A percentile compares a stretch with the other conserved stretches of the same genome.
Evolutionary conservation across 2,797 vertebrate species (phyloP).

Genomic region (Champsocephalus gunnari): DNA sequence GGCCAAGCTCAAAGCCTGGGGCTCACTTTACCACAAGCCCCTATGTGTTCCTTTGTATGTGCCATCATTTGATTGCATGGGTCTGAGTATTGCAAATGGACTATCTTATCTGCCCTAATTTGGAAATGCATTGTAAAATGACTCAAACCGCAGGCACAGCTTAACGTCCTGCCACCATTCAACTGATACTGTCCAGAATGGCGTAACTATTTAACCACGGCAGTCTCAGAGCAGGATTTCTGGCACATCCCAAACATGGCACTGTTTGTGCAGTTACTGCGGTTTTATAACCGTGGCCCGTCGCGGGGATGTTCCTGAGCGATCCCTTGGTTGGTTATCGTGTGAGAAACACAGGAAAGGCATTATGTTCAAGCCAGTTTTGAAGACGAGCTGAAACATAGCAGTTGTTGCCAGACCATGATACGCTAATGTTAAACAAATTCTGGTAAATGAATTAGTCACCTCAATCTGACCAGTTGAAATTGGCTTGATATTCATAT

Average conservation of each 20-base stretch:
- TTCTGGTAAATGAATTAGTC: conserved; percentile 17
- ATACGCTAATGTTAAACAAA: conserved; percentile 19
- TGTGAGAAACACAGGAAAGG: conserved; percentile 35
- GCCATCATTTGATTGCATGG: conserved; percentile 67
- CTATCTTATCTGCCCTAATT: conserved; percentile 63
- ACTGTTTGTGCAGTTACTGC: conserved; percentile 41
- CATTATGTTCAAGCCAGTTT: conserved; percentile 31
- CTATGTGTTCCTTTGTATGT: conserved; percentile 25
- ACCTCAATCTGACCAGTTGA: conserved; percentile 5
- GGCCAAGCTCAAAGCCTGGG: conserved; percentile 37
- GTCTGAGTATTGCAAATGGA: conserved; percentile 44
- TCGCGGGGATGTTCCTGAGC: conserved; percentile 50
- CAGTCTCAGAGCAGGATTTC: conserved; percentile 49
- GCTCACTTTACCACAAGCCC: conserved; percentile 56
- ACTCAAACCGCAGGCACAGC: conserved; percentile 47
- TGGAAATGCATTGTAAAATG: conserved; percentile 48
- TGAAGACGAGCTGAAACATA: conserved; percentile 16
- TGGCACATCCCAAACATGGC: conserved; percentile 55
- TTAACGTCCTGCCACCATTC: conserved; percentile 41
- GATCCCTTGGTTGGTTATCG: conserved; percentile 53
- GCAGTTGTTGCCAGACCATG: conserved; percentile 6
- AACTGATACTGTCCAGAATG: conserved; percentile 50
- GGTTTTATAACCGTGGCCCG: conserved; percentile 49
- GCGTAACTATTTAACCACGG: conserved; percentile 56
- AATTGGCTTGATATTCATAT: not conserved